Evolutionary conservation across 2,797 vertebrate genomes (phyloP), one percentile per base, ranked within the genome.

Genomic region (Merluccius polli): DNA sequence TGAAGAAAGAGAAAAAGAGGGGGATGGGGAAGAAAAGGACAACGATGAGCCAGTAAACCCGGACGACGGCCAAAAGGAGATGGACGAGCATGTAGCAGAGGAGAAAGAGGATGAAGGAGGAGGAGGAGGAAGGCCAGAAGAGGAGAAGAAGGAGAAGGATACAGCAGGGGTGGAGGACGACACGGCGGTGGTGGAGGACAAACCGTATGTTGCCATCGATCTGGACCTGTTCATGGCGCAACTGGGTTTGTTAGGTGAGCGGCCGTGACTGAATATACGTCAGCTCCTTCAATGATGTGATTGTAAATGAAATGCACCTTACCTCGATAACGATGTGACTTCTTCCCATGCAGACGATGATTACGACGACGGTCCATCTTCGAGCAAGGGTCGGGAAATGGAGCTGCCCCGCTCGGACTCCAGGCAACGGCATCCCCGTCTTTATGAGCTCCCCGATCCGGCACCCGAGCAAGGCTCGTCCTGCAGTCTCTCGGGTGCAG

Each of bases 181-280:
- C 31, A 24, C 21, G 52, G 52, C n/a, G 52, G 21, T 2, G 52
- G 29, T 24, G 59, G 21, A 35, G 18, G 81, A 88, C 67, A 16
- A 2, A 0, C 80, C 80, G 30, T 73, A 48, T 31, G 67, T 72
- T 33, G 36, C 73, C 44, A 59, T 90, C 10, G 87, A 92, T 85
- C 78, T 93, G 79, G 92, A 92, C 68, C 5, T 76, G 52, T 75
- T 92, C 72, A 88, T 93, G 90, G 79, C 36, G 0, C 79, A 89
- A 38, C 15, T 92, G 44, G 89, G 87, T 63, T 78, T 92, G 69
- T 80, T 89, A 77, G 92, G 92, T 92, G 72, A 90, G 89, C 68
- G 15, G 9, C 75, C 18, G 76, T 29, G 5, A 74, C 24, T 30
- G 48, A 32, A 2, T 44, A 5, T 35, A 1, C 52, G 59, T 68